phyloP scores from a whole-genome alignment of 2,113 vertebrate species.

The Plotosus lineatus region DNA sequence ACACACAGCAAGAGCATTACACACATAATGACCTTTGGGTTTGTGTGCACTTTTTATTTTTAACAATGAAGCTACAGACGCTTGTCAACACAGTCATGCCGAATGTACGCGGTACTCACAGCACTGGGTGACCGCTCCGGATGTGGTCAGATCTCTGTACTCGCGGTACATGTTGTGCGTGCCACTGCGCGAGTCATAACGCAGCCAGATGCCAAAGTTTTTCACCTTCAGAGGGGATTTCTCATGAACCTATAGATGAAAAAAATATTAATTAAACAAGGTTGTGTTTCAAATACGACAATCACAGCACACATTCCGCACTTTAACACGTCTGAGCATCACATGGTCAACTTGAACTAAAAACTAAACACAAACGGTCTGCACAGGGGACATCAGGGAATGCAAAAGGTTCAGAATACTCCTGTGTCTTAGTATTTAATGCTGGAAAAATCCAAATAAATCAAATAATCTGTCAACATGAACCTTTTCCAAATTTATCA shows the following conservation, averaged over 20 bases:
- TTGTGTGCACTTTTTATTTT: constrained; percentile 66
- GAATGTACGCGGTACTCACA: constrained; percentile 91
- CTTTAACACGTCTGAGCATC: no score
- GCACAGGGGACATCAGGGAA: no score
- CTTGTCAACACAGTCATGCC: neutral
- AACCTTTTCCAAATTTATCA: no score
- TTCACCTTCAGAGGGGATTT: constrained; percentile 92
- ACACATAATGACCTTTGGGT: constrained; percentile 75
- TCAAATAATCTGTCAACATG: no score
- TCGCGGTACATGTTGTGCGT: constrained; percentile 99
- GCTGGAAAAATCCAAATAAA: no score
- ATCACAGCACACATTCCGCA: neutral
- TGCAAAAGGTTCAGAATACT: no score
- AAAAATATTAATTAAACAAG: neutral
- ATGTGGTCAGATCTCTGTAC: constrained; percentile 94
- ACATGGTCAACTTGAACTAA: no score
- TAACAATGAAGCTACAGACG: neutral
- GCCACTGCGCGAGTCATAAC: constrained; percentile 95
- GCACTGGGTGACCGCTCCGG: constrained; percentile 95
- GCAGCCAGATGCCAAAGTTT: constrained; percentile 98
- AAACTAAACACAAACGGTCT: no score
- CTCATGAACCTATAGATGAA: constrained; percentile 83
- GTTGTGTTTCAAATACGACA: neutral
- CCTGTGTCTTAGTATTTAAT: no score
- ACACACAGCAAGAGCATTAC: constrained; percentile 77